Evolutionary conservation across 2,797 vertebrate genomes (phyloP), one percentile per base, ranked within the genome.

Genomic region (Bufotes viridis): DNA sequence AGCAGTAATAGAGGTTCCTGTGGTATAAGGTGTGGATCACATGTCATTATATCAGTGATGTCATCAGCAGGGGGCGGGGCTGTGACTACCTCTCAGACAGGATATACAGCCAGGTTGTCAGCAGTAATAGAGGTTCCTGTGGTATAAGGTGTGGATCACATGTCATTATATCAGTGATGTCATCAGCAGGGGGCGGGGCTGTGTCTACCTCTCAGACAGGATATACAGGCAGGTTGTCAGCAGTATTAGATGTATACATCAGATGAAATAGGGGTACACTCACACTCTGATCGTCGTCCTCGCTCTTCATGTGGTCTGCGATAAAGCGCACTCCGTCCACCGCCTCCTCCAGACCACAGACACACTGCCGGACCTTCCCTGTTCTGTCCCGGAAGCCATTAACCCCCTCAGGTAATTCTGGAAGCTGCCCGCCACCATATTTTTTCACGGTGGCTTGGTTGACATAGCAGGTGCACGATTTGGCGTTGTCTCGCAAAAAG

Each of bases 251-350:
- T 7, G 42, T 42, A 42, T 42, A 42, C 42, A 42, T 42, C 42
- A 42, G 42, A 42, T 42, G 42, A 42, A 3, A 5, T 6, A 42
- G 42, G 42, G 7, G 26, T n/a, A 0, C 0, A 97, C 98, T 98
- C 91, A 99, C 98, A 0, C 98, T 99, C 93, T 97, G 98, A 88
- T 99, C 97, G 0, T 99, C 97, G 0, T 99, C 98, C 91, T 99
- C 98, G 0, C 96, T 96, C 92, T 97, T 97, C 97, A 99, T 97
- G 94, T 98, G 98, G 92, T 97, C 97, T 0, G 97, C 91, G 49
- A 97, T 95, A 96, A 96, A 94, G 92, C 96, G 79, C 93, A 96
- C 95, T 0, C 95, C 94, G 0, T 95, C 95, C 82, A 94, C 95
- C 0, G 95, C 95, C 81, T 95, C 95, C 83, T 91, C 92, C 75